Base-by-base conservation (phyloP, 2,797 vertebrate genomes). In the Premnoplex brunnescens region DNA sequence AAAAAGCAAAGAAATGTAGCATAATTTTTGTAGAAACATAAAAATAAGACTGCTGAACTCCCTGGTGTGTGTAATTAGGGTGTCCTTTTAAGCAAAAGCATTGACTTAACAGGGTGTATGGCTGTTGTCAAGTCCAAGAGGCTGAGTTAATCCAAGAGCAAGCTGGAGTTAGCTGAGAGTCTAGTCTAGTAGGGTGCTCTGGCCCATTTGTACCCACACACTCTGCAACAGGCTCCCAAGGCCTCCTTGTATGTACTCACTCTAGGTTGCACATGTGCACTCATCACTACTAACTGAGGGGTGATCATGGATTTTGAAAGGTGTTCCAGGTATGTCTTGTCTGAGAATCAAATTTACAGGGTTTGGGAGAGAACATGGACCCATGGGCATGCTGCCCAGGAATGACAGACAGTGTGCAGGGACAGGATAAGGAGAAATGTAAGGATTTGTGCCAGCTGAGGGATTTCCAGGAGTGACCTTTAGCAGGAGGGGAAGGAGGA, bases 231-330 rank as follows among this genome's bases (percentile, higher is more conserved):
- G 76, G 67, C 32, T 34, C 55, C 28, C 20, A 12, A 24, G 18
- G 46, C 23, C 23, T 64, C 30, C 51, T 62, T 16, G 15, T 13
- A 4, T 14, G 28, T 36, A 9, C 48, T 66, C 3, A 3, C 56
- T 89, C 30, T 36, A 9, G 43, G 48, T 74, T 69, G 55, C 55
- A 88, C 36, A 27, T 15, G 2, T 1, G 2, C 9, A 14, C 11
- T 49, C 0, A 0, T 67, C 54, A 56, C 32, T 1, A 1, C 34
- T 72, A 51, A 51, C 4, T 0, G 3, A 75, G 54, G 37, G 27
- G 16, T 13, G 11, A 9, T 72, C 10, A 6, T 44, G 41, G 39
- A 20, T 79, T 93, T 72, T 79, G 67, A 24, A 74, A 34, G 28
- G n/a, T 60, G 41, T 54, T 73, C n/a, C 49, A 56, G 44, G 37